Conservation (phyloP, 2,797 vertebrate genomes). For the Menidia menidia region DNA sequence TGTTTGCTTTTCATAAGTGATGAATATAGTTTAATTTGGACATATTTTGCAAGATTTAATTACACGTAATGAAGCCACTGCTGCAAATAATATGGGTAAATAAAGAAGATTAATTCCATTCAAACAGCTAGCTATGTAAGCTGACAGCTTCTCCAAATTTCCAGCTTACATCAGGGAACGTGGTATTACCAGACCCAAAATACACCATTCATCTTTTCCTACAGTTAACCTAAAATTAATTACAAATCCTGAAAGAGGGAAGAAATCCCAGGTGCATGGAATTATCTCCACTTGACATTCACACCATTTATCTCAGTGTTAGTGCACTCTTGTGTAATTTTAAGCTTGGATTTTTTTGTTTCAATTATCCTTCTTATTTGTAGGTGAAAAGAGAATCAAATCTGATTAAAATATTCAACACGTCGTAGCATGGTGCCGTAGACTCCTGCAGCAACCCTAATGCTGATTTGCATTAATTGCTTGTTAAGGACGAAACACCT, state of each 20-base stretch:
- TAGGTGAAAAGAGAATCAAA: slow-evolving; percentile 16
- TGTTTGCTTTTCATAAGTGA: slow-evolving; percentile 55
- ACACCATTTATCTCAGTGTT: slow-evolving; percentile 8
- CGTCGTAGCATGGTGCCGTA: background rate
- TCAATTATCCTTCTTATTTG: slow-evolving; percentile 12
- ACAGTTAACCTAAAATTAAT: background rate
- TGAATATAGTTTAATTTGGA: slow-evolving; percentile 54
- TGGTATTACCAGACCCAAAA: slow-evolving; percentile 17
- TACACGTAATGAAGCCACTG: slow-evolving; percentile 26
- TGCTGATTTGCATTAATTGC: background rate
- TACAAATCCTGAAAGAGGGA: slow-evolving; percentile 22
- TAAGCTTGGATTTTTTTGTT: slow-evolving; percentile 7
- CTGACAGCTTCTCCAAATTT: slow-evolving; percentile 25
- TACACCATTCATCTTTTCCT: background rate
- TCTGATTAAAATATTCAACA: slow-evolving; percentile 10
- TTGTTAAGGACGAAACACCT: background rate
- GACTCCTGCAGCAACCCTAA: background rate
- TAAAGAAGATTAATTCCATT: slow-evolving; percentile 36
- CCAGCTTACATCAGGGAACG: slow-evolving; percentile 32
- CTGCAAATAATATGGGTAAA: slow-evolving; percentile 33
- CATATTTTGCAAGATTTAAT: slow-evolving; percentile 42
- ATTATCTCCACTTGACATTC: slow-evolving; percentile 26
- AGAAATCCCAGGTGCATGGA: slow-evolving; percentile 11
- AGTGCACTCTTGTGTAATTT: slow-evolving; percentile 11
- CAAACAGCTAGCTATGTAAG: slow-evolving; percentile 33